These are phyloP conservation scores for Calephelis virginiensis DNA, from an alignment of 1,140 invertebrate species.

Conservation along the genomic window DNA sequence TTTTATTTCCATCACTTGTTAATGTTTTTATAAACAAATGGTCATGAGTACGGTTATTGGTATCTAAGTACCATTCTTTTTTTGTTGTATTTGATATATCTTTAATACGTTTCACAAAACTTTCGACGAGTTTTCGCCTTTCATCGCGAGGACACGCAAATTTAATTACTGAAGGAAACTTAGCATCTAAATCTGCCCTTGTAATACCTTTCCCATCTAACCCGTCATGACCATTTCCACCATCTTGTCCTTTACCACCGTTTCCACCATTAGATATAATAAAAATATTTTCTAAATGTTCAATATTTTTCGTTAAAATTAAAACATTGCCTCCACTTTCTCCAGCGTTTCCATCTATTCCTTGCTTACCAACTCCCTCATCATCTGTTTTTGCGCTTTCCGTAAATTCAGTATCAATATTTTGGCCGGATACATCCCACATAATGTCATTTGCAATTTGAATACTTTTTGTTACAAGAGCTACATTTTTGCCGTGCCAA, in stretches of 20 bases:
- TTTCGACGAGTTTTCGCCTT: background rate
- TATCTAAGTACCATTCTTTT: constrained; percentile 15
- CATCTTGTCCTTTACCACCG: constrained; percentile 21
- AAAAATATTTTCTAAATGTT: constrained; percentile 6
- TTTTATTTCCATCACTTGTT: constrained; percentile 1
- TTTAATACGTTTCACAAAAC: constrained; percentile 14
- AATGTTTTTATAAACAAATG: background rate
- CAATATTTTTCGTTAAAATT: constrained; percentile 16
- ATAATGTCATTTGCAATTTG: constrained; percentile 3
- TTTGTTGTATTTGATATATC: constrained; percentile 12
- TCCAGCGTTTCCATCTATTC: constrained; percentile 19
- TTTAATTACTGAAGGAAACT: constrained; percentile 19
- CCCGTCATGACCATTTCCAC: constrained; percentile 16
- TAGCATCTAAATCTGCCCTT: constrained; percentile 15
- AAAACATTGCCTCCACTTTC: constrained; percentile 23
- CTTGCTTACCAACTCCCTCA: constrained; percentile 13
- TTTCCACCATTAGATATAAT: constrained; percentile 20
- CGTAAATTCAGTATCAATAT: constrained; percentile 1
- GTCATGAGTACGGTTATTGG: background rate
- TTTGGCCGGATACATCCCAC: constrained; percentile 20
- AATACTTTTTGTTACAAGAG: constrained; percentile 13
- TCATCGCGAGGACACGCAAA: background rate
- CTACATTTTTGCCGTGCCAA: constrained; percentile 23
- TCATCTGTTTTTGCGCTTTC: constrained; percentile 5
- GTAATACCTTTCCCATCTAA: constrained; percentile 6